A percentile compares a stretch with the other conserved stretches of the same genome.
phyloP scores from a whole-genome alignment of 2,113 vertebrate genomes.

The Cebus imitator region DNA sequence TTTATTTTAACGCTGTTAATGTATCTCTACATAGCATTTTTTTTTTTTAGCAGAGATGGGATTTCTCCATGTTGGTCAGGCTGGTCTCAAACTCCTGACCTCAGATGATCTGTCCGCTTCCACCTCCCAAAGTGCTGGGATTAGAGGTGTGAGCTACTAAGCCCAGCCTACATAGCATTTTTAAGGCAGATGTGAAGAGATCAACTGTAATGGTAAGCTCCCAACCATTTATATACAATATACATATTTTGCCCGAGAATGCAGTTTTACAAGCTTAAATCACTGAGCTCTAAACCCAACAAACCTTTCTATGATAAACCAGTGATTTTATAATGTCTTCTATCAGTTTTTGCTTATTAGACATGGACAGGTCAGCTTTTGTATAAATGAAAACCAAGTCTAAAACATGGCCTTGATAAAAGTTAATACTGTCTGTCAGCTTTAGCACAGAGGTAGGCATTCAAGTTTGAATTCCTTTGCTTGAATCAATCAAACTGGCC shows the following conservation, averaged over 20 bases:
- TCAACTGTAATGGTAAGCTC: conserved; percentile 23
- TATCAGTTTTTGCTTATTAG: conserved; percentile 26
- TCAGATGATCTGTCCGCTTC: too few species aligned
- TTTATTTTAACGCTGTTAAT: conserved; percentile 24
- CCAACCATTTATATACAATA: conserved; percentile 25
- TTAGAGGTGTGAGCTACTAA: too few species aligned
- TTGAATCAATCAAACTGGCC: conserved; percentile 77
- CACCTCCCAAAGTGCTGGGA: too few species aligned
- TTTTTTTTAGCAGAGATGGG: background rate
- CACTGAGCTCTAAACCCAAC: background rate
- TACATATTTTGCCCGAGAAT: conserved; percentile 4
- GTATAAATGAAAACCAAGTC: conserved; percentile 29
- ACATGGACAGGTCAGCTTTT: background rate
- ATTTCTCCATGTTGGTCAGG: too few species aligned
- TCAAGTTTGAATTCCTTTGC: conserved; percentile 17
- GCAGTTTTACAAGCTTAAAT: conserved; percentile 27
- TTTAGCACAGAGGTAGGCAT: conserved; percentile 31
- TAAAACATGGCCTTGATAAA: conserved; percentile 2
- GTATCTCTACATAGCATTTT: conserved; percentile 5
- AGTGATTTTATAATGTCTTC: background rate
- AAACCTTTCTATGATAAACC: conserved; percentile 4
- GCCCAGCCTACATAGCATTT: background rate
- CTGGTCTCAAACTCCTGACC: too few species aligned
- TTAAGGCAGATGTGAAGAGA: conserved; percentile 34
- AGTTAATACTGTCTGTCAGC: background rate